Evolutionary conservation across 2,797 vertebrate genomes (phyloP).

Genomic region (Macrochelys suwanniensis): DNA sequence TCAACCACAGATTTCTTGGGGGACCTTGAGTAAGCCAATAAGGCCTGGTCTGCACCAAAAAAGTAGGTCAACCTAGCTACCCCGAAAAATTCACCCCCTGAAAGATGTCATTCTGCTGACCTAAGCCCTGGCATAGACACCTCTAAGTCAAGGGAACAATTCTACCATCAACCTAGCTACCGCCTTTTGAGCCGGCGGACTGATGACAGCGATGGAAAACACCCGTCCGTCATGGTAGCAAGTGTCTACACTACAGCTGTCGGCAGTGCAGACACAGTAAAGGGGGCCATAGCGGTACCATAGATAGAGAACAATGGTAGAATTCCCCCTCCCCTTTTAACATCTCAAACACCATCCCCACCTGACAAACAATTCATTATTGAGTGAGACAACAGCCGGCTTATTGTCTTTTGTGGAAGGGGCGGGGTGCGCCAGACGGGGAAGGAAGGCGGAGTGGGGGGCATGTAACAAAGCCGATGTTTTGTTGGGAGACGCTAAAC

Average conservation of each 20-base stretch:
- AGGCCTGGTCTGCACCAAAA: background rate
- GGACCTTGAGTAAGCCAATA: background rate
- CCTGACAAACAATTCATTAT: background rate
- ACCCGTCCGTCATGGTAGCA: background rate
- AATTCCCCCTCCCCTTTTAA: background rate
- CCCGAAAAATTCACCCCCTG: too few species aligned
- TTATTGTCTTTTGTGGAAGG: background rate
- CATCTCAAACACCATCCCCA: background rate
- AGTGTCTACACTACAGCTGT: background rate
- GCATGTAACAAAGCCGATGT: background rate
- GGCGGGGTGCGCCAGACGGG: background rate
- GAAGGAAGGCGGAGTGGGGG: background rate
- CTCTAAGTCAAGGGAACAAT: background rate
- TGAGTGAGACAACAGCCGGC: background rate
- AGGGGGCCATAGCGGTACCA: background rate
- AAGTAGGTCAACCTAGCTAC: background rate
- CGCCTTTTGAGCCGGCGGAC: fast-evolving
- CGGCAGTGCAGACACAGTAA: background rate
- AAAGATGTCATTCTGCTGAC: background rate
- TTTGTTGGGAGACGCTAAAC: background rate
- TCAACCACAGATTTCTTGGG: background rate
- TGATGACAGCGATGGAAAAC: background rate
- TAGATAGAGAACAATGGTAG: background rate
- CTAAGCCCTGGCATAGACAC: background rate
- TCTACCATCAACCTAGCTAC: background rate